Evolutionary conservation across 2,797 vertebrate species (phyloP).

Genomic region (Pseudomugil tenellus): DNA sequence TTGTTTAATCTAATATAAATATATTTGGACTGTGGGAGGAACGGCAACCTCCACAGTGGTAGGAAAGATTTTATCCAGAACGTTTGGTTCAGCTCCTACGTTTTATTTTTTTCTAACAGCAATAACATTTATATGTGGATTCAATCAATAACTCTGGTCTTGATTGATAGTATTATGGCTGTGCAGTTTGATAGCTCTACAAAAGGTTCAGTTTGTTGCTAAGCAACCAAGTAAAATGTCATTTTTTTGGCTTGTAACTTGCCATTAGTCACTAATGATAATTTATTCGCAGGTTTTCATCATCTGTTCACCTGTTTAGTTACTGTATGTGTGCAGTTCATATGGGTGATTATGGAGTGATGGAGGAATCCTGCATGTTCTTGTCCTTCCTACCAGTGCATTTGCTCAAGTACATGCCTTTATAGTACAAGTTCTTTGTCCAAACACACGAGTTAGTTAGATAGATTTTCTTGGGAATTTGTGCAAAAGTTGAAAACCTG

Average conservation of each 20-base stretch:
- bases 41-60: not conserved
- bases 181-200: slow-evolving; percentile 10
- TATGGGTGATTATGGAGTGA: slow-evolving; percentile 10
- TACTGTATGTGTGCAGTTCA: slow-evolving; percentile 11
- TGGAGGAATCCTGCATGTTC: slow-evolving; percentile 1
- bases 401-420: not conserved
- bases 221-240: slow-evolving; percentile 39
- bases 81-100: too few relatives aligned
- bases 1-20: not conserved
- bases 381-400: not conserved
- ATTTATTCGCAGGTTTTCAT: slow-evolving; percentile 25
- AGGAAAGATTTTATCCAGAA: not conserved
- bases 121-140: slow-evolving; percentile 19
- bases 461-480: not conserved
- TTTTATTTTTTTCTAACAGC: slow-evolving; percentile 27
- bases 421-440: not conserved
- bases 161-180: slow-evolving; percentile 4
- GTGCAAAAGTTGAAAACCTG: not conserved
- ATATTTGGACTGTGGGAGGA: not conserved
- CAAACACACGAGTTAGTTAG: not conserved
- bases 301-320: slow-evolving; percentile 14
- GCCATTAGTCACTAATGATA: slow-evolving; percentile 27
- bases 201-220: slow-evolving; percentile 30
- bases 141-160: slow-evolving; percentile 21
- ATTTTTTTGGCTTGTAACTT: slow-evolving; percentile 11